Evolutionary conservation across 2,888 invertebrate genomes (phyloP).

Genomic region (Globia sparganii): DNA sequence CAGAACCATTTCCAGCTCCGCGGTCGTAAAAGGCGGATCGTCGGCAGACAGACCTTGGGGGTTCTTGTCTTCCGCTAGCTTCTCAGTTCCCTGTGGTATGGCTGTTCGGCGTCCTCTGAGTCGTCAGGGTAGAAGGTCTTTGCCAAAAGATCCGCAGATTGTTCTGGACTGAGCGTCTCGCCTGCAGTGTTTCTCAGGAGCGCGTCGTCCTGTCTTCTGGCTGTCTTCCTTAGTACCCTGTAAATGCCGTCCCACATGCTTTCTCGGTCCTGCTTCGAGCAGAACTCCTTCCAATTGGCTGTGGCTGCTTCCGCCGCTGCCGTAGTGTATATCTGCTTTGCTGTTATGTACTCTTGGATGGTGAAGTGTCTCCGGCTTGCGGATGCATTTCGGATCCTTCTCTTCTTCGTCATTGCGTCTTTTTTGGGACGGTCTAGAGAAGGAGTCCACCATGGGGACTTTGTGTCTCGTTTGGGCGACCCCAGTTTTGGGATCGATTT

Average conservation of each 20-base stretch:
- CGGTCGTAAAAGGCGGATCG: neutral
- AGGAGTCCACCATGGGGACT: conserved; percentile 20
- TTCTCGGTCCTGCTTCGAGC: conserved; percentile 55
- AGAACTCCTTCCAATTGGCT: conserved; percentile 59
- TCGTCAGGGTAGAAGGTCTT: neutral
- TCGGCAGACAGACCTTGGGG: neutral
- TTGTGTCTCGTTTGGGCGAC: neutral
- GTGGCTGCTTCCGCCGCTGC: conserved; percentile 47
- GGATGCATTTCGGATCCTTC: conserved; percentile 29
- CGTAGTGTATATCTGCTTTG: conserved; percentile 26
- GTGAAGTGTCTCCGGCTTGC: conserved; percentile 9
- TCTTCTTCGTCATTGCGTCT: conserved; percentile 5
- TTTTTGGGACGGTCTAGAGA: neutral
- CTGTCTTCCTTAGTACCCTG: conserved; percentile 44
- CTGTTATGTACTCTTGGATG: conserved; percentile 46
- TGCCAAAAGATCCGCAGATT: neutral
- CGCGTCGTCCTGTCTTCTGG: conserved; percentile 26
- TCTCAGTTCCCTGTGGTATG: neutral
- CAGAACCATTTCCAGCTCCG: conserved; percentile 16
- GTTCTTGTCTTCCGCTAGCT: neutral
- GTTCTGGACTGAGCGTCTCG: neutral
- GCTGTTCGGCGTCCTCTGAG: neutral
- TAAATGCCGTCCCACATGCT: conserved; percentile 59
- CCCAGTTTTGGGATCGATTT: neutral
- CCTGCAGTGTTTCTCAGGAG: conserved; percentile 17